Base-by-base conservation (phyloP, 1,140 invertebrate species). In the Calephelis virginiensis region DNA sequence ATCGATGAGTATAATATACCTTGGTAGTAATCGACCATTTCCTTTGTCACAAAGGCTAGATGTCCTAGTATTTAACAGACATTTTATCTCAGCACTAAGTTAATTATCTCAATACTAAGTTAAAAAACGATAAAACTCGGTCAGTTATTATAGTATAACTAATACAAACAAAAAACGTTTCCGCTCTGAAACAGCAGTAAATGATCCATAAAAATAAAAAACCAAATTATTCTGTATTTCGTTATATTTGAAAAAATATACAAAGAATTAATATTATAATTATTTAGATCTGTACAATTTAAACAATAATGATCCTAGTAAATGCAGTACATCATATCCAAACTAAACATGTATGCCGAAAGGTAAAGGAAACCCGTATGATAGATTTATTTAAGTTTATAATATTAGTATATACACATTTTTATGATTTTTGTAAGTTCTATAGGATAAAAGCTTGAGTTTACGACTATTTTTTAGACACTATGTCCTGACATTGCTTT, bases 241-340 rank as follows among this genome's bases (percentile, higher is more conserved):
- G 72, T 83, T 86, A 85, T 84, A 88, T 83, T 88, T 86, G 81
- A 82, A 86, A 86, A 88, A 86, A 88, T 88, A 86, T 86, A 88
- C 82, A 85, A 86, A 83, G 75, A 80, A 84, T 82, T 78, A 64
- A 64, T 64, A 77, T 80, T 83, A 86, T 75, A 80, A 80, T 81
- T 80, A 82, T 77, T 78, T 78, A 82, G 76, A 73, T 80, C 81
- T 86, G 85, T 86, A 88, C 85, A 86, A 76, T 84, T 80, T 82
- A 81, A 85, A 83, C 76, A 81, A 77, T 77, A 64, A 63, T 53
- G 63, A 78, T 75, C 76, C 78, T 84, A 85, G 79, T 88, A 88
- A 86, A 88, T 88, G 83, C 82, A 78, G 77, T 80, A 85, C 74
- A 80, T 72, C 72, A 76, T 74, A 73, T 40, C 2, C 49, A 64